These are phyloP conservation scores for Notamacropus eugenii DNA, from an alignment of 2,797 vertebrate species.

Conservation along the genomic window DNA sequence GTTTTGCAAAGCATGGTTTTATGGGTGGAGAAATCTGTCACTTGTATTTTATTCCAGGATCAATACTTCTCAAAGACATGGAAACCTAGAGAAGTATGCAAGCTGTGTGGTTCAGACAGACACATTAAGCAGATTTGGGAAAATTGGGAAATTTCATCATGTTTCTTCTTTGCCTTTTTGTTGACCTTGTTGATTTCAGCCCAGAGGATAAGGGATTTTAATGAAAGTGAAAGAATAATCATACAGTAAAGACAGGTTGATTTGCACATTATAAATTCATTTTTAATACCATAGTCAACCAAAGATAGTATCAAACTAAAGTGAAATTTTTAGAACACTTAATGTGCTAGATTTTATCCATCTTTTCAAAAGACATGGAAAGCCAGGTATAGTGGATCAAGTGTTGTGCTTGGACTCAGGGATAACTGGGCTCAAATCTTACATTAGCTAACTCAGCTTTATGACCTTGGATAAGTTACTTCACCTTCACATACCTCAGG, in stretches of 20 bases:
- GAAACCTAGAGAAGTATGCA: not conserved
- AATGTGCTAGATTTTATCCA: not conserved
- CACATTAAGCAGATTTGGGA: not conserved
- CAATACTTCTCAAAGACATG: not conserved
- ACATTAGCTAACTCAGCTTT: not conserved
- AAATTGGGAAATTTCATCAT: not conserved
- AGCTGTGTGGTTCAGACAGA: not conserved
- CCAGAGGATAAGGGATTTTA: not conserved
- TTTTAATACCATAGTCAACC: not conserved
- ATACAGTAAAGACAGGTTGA: not conserved
- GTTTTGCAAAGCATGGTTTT: conserved; percentile 10
- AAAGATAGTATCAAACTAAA: not conserved
- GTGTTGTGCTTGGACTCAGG: not conserved
- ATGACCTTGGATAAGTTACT: not conserved
- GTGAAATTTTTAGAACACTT: not conserved
- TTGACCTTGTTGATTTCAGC: not conserved
- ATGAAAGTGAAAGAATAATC: not conserved
- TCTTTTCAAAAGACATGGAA: not conserved
- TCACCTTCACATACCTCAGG: not conserved
- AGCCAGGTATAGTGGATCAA: not conserved
- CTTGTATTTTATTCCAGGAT: not conserved
- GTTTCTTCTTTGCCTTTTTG: not conserved
- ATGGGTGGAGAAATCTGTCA: not conserved
- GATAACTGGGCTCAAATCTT: not conserved
- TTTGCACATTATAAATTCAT: not conserved